Base-by-base conservation (phyloP, 2,888 invertebrate species). In the Glaucopsyche alexis region DNA sequence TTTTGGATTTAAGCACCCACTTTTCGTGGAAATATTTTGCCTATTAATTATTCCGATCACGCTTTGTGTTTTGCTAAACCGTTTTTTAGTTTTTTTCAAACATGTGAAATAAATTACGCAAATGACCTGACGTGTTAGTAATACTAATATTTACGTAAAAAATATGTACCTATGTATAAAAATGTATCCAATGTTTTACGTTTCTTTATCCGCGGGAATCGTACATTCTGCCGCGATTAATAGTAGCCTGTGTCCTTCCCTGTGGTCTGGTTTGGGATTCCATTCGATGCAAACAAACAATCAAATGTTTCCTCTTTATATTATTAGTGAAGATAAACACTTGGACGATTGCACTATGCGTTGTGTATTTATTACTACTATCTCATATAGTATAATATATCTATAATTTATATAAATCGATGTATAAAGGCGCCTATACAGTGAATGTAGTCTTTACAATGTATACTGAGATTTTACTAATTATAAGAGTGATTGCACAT, bases 401-500 rank as follows among this genome's bases (percentile, higher is more conserved):
- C 64, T 65, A 55, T 29, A 65, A 14, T 14, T 65, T n/a, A 45
- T 67, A 69, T 47, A 11, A 45, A 49, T 69, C 47, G 69, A 69
- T 69, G 69, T 69, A 29, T 67, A 67, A 19, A 45, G 19, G 45
- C 67, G 67, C 67, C 66, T 66, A 66, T 42, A 42, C 42, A 29
- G 29, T 29, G 4, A 66, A 40, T 65, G 65, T n/a, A 65, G 38
- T 40, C 38, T 47, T 19, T 45, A 45, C 66, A 66, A 19, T 47
- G 47, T 67, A 67, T 47, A 67, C 47, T 67, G 47, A 69, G 69
- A 69, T 69, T 69, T 69, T 69, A 69, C 29, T 69, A 29, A 49
- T 69, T 49, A 69, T 69, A 49, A 69, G 49, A 69, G 47, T 14
- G 69, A 69, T 69, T 45, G 29, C 29, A 69, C 49, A 69, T 29